Base-by-base conservation (phyloP, 2,888 invertebrate species). In the Lasioglossum oenotherae region DNA sequence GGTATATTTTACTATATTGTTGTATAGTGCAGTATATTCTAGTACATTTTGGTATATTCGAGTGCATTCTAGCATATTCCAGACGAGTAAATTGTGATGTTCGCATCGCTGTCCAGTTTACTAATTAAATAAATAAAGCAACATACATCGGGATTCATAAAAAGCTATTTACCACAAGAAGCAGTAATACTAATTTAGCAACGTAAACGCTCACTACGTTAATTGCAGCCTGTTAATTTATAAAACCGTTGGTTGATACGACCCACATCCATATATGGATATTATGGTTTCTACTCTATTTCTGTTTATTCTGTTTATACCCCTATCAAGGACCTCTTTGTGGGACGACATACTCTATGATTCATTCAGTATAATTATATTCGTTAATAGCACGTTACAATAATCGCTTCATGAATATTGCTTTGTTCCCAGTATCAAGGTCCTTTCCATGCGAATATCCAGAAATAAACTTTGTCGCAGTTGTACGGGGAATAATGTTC, bases 351-450 rank as follows among this genome's bases (percentile, higher is more conserved):
- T 44, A 38, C 38, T 2, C 46, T 41, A 35, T 86, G 86, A 86
- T 81, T 86, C 85, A 86, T 79, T 35, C 38, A 41, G 35, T 81
- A 76, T 41, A 71, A 85, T 79, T 81, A 81, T 69, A 73, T 79
- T 77, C 74, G 75, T 85, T 86, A 85, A 86, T 86, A 85, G 85
- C 75, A 76, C 64, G 85, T 76, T 81, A 73, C 74, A 85, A 83
- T 84, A 77, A 85, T 79, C 79, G 78, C 81, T 78, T 86, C 80
- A 86, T 81, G 86, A 86, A 86, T 85, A 81, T 78, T 79, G 79
- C 80, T 57, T 80, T 53, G 64, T 80, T 84, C 81, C 23, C 49
- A 67, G 23, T 49, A 44, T 53, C 81, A 76, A 86, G 81, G 81
- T 46, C 67, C 23, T 72, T 4, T 76, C 6, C 16, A 12, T 60